These are phyloP conservation scores for Drosophila lacertosa DNA, from an alignment of 1,140 invertebrate genomes.

Conservation along the genomic window DNA sequence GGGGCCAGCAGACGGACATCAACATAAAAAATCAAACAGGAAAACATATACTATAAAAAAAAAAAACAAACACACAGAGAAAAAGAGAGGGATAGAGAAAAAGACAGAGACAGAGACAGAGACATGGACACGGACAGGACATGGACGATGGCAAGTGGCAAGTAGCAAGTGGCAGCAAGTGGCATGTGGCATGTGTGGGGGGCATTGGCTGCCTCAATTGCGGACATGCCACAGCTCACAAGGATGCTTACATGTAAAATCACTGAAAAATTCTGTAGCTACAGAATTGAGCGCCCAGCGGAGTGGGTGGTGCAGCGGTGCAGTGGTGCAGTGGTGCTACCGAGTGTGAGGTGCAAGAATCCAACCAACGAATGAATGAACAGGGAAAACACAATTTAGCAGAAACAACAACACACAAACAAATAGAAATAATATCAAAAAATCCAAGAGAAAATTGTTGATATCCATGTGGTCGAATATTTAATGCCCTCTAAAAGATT, in stretches of 20 bases:
- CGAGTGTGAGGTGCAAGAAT: constrained; percentile 24
- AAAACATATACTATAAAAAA: constrained; percentile 20
- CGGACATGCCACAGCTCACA: constrained; percentile 78
- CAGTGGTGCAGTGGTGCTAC: too few relatives aligned
- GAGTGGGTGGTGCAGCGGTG: neutral
- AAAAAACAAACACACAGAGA: constrained; percentile 14
- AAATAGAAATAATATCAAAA: constrained; percentile 9
- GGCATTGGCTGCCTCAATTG: constrained; percentile 65
- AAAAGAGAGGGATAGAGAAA: too few relatives aligned
- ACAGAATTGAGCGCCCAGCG: constrained; percentile 6
- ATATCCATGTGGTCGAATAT: neutral
- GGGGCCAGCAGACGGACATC: constrained; percentile 16
- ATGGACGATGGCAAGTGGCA: constrained; percentile 14
- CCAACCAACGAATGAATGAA: constrained; percentile 76
- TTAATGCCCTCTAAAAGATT: neutral
- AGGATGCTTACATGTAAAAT: constrained; percentile 82
- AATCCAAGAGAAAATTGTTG: constrained; percentile 6
- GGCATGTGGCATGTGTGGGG: constrained; percentile 1
- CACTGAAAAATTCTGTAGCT: constrained; percentile 72
- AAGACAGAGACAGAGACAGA: too few relatives aligned
- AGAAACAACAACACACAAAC: constrained; percentile 67
- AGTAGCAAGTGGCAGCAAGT: constrained; percentile 3
- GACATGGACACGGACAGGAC: too few relatives aligned
- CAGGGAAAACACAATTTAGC: constrained; percentile 81
- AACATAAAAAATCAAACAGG: constrained; percentile 16